Evolutionary conservation across 2,888 invertebrate genomes (phyloP).

Genomic region (Tanytarsus gracilentus): DNA sequence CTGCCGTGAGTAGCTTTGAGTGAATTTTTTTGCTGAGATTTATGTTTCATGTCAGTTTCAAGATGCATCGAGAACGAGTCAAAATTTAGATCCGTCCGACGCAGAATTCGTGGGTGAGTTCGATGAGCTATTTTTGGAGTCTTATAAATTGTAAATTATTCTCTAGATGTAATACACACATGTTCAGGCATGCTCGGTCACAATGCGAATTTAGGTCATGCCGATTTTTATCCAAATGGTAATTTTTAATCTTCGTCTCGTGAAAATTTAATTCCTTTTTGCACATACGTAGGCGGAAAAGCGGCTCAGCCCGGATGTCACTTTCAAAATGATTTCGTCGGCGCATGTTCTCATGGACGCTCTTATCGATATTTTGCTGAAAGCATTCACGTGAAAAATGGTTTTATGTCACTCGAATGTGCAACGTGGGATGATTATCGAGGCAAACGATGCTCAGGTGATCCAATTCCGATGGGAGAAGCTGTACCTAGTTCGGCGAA

Average conservation of each 20-base stretch:
- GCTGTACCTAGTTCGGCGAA: slow-evolving; percentile 37
- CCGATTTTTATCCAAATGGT: slow-evolving; percentile 53
- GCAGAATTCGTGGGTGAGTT: slow-evolving; percentile 51
- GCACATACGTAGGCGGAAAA: slow-evolving; percentile 2
- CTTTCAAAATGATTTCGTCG: slow-evolving; percentile 34
- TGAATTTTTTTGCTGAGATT: slow-evolving; percentile 8
- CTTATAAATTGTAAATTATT: no score
- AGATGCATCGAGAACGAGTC: slow-evolving; percentile 37
- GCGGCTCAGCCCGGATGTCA: slow-evolving; percentile 16
- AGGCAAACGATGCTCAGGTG: slow-evolving; percentile 37
- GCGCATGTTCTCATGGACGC: slow-evolving; percentile 61
- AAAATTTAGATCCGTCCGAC: slow-evolving; percentile 53
- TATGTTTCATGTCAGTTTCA: slow-evolving; percentile 42
- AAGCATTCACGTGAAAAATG: slow-evolving; percentile 49
- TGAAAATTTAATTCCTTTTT: not conserved
- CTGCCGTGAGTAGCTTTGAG: slow-evolving; percentile 36
- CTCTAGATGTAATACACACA: slow-evolving; percentile 66
- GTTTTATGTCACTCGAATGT: slow-evolving; percentile 52
- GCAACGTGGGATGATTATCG: slow-evolving; percentile 43
- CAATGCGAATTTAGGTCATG: slow-evolving; percentile 55
- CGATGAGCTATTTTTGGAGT: slow-evolving; percentile 30
- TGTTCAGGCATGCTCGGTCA: slow-evolving; percentile 58
- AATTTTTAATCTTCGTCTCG: no score
- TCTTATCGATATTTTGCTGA: slow-evolving; percentile 54
- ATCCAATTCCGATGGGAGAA: slow-evolving; percentile 51